Evolutionary conservation across 2,888 invertebrate species (phyloP).

Genomic region (Galeruca laticollis): DNA sequence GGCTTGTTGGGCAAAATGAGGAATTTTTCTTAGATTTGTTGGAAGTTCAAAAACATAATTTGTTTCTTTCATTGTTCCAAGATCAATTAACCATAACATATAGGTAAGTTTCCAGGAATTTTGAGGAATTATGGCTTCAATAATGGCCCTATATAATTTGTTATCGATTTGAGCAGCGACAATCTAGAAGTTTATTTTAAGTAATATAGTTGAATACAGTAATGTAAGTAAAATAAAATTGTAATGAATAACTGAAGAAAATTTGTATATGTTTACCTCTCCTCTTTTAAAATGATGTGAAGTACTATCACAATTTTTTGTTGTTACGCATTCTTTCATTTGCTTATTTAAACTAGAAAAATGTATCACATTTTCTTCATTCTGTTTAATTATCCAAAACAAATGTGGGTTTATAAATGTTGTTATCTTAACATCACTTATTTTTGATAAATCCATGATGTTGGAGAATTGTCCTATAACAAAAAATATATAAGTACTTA

Average conservation of each 20-base stretch:
- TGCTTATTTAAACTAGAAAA: constrained; percentile 33
- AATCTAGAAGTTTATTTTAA: constrained; percentile 45
- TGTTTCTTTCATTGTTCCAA: constrained; percentile 49
- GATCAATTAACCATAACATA: constrained; percentile 57
- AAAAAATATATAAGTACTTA: neutral
- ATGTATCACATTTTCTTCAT: constrained; percentile 33
- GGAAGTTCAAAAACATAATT: constrained; percentile 51
- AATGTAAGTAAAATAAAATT: neutral
- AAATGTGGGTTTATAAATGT: constrained; percentile 57
- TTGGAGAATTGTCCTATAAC: neutral
- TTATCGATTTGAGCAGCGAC: constrained; percentile 45
- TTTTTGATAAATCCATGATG: constrained; percentile 27
- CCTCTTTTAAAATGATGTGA: constrained; percentile 35
- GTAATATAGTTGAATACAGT: constrained; percentile 5
- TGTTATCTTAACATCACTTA: constrained; percentile 45
- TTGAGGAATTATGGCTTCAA: constrained; percentile 39
- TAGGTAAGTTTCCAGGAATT: constrained; percentile 16
- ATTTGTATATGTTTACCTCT: constrained; percentile 40
- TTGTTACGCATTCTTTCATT: constrained; percentile 30
- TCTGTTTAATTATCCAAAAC: constrained; percentile 54
- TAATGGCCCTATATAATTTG: constrained; percentile 48
- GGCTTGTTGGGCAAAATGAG: constrained; percentile 52
- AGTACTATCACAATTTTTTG: neutral
- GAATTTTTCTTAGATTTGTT: constrained; percentile 38
- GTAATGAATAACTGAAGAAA: too few relatives aligned